Evolutionary conservation across 2,888 invertebrate genomes (phyloP), one percentile per base, ranked within the genome.

Genomic region (Dascillus cervinus): DNA sequence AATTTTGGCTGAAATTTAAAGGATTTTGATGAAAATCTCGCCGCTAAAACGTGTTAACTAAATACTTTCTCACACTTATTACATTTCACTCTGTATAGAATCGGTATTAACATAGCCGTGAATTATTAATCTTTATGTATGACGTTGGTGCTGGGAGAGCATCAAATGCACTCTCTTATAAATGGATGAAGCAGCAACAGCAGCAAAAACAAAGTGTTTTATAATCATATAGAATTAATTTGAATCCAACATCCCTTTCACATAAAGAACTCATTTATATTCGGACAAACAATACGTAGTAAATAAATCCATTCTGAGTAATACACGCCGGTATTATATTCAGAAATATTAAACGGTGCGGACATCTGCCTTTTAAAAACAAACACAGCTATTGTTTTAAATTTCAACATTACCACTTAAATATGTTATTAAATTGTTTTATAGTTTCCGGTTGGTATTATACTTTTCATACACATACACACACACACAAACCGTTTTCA

Each of bases 381-480:
- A 59, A 58, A 56, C 56, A 55, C 49, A 43, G 48, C 58, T 50
- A 62, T 62, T 62, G 62, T 62, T 61, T 56, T 49, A 55, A 52
- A 59, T 60, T 60, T 59, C 60, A 58, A 50, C 60, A 56, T 51
- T 52, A 47, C 55, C 56, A 57, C 59, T 62, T 59, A 59, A 60
- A 62, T 62, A 60, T 61, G 61, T 63, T 63, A 63, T 63, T 63
- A 63, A 63, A 61, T 60, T 62, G 62, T 56, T 63, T 63, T 63
- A 63, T 60, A 52, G 56, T 56, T 63, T 63, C 62, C 62, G 58
- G 55, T 50, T 40, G 50, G 34, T 39, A 40, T 34, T 47, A 46
- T 46, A 52, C 47, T 44, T 45, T 41, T 41, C 37, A 44, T 44
- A 47, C 44, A 46, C 47, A 52, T 55, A 50, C 51, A 53, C 50